Evolutionary conservation across 2,113 vertebrate genomes (phyloP).

Genomic region (Plecturocebus donacophilus): DNA sequence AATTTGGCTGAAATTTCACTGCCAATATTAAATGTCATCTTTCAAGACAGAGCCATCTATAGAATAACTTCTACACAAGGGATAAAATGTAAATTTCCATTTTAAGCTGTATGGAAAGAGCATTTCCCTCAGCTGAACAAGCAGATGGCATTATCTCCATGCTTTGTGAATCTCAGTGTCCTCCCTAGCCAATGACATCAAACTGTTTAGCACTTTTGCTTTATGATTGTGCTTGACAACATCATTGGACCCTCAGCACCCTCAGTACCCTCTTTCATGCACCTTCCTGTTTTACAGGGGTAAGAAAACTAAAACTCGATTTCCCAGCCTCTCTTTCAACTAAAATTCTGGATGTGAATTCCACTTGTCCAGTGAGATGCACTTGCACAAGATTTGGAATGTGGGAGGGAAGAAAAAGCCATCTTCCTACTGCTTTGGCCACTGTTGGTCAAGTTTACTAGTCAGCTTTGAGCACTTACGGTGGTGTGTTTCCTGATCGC

Average conservation of each 20-base stretch:
- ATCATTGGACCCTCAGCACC: not conserved
- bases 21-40: not conserved
- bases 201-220: not conserved
- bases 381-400: not conserved
- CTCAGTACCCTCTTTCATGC: not conserved
- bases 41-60: not conserved
- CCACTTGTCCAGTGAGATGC: not conserved
- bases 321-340: not conserved
- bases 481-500: not conserved
- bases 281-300: not conserved
- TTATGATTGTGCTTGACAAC: not conserved
- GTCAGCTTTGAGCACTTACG: not conserved
- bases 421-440: not conserved
- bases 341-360: not conserved
- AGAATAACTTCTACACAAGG: not conserved
- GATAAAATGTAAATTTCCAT: not conserved
- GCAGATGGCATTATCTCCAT: not conserved
- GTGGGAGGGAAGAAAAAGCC: not conserved
- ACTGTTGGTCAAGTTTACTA: not conserved
- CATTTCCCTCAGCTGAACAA: not conserved
- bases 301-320: not conserved
- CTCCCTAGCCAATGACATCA: not conserved
- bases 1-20: not conserved
- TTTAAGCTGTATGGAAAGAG: not conserved
- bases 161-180: not conserved